A percentile compares a stretch with the other conserved stretches of the same genome.
Evolutionary conservation across 2,888 invertebrate species (phyloP).

Genomic region (Deilephila elpenor): DNA sequence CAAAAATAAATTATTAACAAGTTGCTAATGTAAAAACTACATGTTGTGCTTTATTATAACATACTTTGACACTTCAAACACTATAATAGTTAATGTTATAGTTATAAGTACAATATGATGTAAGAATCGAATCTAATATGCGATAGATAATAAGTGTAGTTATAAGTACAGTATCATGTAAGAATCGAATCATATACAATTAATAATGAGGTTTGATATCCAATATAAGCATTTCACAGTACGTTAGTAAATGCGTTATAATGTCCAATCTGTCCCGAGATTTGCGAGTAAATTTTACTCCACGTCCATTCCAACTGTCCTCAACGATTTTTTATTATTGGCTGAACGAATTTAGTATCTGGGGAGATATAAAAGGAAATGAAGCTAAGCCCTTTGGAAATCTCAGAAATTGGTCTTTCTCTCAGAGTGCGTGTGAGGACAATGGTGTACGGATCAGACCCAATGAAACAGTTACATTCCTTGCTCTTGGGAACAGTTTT

Average conservation of each 20-base stretch:
- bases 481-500: constrained; percentile 76
- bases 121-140: constrained; percentile 7
- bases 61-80: too few relatives aligned
- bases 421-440: constrained; percentile 79
- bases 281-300: constrained; percentile 74
- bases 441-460: constrained; percentile 68
- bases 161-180: background rate
- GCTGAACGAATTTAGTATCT: constrained; percentile 83
- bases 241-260: constrained; percentile 63
- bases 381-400: constrained; percentile 84
- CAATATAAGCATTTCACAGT: constrained; percentile 45
- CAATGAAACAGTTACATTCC: constrained; percentile 75
- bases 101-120: background rate
- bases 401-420: constrained; percentile 83
- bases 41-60: too few relatives aligned
- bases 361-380: constrained; percentile 84
- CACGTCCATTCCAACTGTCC: constrained; percentile 76
- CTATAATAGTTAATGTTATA: too few relatives aligned
- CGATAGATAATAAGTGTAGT: too few relatives aligned
- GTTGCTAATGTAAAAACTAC: too few relatives aligned
- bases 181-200: background rate
- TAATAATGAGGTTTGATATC: constrained; percentile 34
- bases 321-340: constrained; percentile 82
- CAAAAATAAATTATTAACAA: too few relatives aligned
- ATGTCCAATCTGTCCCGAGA: constrained; percentile 67